Percentiles rank a stretch among this genome's conserved stretches.
These are phyloP conservation scores for Eretmocerus hayati DNA, from an alignment of 2,888 invertebrate species.

Conservation along the genomic window DNA sequence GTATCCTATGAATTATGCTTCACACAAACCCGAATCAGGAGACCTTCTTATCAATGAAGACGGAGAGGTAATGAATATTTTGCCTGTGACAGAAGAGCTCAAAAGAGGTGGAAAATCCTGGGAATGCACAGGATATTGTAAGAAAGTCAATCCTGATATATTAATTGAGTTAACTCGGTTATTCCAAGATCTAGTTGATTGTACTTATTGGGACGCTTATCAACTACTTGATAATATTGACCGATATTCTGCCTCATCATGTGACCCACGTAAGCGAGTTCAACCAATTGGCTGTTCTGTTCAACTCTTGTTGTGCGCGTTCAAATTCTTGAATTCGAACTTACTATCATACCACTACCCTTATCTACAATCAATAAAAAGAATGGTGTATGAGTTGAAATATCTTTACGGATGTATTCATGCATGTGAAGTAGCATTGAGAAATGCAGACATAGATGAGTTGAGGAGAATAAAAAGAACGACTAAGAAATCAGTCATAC, in stretches of 20 bases:
- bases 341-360: conserved; percentile 1
- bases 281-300: conserved; percentile 1
- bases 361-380: not conserved
- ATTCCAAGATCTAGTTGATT: conserved; percentile 2
- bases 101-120: not conserved
- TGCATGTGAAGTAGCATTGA: not conserved
- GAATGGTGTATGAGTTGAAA: not conserved
- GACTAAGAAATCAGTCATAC: not conserved
- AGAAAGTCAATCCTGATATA: conserved; percentile 2
- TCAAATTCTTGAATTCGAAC: not conserved
- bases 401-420: not conserved
- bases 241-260: not conserved
- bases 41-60: not conserved
- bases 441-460: not conserved
- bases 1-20: not conserved
- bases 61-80: conserved; percentile 3
- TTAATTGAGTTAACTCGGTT: not conserved
- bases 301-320: conserved; percentile 3
- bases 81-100: not conserved
- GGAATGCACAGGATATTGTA: not conserved
- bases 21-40: not conserved
- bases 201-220: not conserved
- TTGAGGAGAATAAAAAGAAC: not conserved
- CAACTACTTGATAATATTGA: not conserved
- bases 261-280: not conserved